phyloP scores from a whole-genome alignment of 2,888 invertebrate genomes.

The Drosophila cognata region DNA sequence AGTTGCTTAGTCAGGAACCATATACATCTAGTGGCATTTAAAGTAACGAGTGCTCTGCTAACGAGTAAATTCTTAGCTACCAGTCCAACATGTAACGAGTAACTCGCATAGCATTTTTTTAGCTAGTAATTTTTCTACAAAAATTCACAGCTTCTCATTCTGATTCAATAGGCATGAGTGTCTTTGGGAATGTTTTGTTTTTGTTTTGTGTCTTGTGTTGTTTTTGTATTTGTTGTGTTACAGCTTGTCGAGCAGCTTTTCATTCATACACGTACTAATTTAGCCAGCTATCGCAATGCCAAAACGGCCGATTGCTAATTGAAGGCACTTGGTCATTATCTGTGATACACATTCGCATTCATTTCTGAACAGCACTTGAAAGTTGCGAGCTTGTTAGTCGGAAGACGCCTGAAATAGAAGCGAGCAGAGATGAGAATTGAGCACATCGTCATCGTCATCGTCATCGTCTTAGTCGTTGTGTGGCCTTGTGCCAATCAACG shows the following conservation, averaged over 20 bases:
- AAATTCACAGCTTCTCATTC: not conserved
- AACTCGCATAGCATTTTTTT: not conserved
- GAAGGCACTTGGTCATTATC: slow-evolving; percentile 79
- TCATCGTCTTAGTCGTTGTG: slow-evolving; percentile 5
- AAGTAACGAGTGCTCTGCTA: not conserved
- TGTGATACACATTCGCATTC: slow-evolving; percentile 54
- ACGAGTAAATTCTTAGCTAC: not conserved
- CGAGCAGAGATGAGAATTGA: slow-evolving; percentile 14
- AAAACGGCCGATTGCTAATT: slow-evolving; percentile 67
- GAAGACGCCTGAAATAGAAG: slow-evolving; percentile 42
- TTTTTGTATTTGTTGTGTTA: not conserved
- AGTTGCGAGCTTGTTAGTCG: slow-evolving; percentile 65
- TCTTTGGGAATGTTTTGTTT: not conserved
- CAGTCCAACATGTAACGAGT: not conserved
- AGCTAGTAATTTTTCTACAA: not conserved
- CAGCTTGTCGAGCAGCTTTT: slow-evolving; percentile 14
- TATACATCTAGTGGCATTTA: not conserved
- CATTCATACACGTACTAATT: slow-evolving; percentile 36
- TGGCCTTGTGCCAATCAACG: slow-evolving; percentile 79
- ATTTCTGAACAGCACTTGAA: slow-evolving; percentile 63
- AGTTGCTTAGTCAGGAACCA: not conserved
- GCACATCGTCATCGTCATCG: slow-evolving; percentile 21
- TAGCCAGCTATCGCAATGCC: slow-evolving; percentile 40
- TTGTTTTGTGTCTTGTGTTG: not conserved
- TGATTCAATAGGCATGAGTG: slow-evolving; percentile 6